phyloP scores from a whole-genome alignment of 37 sponge, comb jelly and placozoan species.

The Hormiphora californensis region DNA sequence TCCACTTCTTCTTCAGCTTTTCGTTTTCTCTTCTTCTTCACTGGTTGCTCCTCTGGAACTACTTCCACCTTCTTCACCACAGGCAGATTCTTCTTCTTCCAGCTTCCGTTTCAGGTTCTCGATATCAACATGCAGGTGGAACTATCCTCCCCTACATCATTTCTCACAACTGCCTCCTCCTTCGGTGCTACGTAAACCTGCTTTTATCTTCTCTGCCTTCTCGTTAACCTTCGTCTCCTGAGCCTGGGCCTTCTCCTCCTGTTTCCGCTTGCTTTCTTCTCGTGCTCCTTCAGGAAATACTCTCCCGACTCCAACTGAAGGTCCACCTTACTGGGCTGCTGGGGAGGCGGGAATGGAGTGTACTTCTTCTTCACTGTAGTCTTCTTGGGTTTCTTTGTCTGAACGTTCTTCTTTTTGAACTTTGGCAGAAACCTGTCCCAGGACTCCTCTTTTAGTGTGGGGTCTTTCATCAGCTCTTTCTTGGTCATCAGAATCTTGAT shows the following conservation, averaged over 20 bases:
- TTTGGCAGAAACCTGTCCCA: constrained; percentile 98
- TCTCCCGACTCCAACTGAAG: constrained; percentile 92
- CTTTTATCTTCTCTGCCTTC: constrained; percentile 54
- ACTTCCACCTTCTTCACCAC: no score
- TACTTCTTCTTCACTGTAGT: constrained; percentile 62
- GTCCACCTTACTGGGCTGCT: constrained; percentile 94
- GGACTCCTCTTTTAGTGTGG: constrained; percentile 74
- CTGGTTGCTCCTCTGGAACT: no score
- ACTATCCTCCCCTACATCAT: neutral
- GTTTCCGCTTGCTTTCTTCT: constrained; percentile 63
- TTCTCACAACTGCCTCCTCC: neutral
- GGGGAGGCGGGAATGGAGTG: constrained; percentile 98
- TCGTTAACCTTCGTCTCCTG: neutral
- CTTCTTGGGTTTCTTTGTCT: constrained; percentile 66
- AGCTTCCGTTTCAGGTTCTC: constrained; percentile 56
- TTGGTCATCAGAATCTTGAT: constrained; percentile 98
- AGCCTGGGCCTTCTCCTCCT: constrained; percentile 33
- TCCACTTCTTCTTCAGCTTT: neutral
- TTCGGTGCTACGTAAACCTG: constrained; percentile 52
- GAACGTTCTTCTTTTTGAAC: constrained; percentile 84
- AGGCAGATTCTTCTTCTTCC: constrained; percentile 32
- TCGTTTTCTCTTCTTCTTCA: no score
- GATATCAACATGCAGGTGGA: constrained; percentile 48
- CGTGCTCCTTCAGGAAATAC: constrained; percentile 90
- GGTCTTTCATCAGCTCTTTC: constrained; percentile 93